A percentile compares a stretch with the other conserved stretches of the same genome.
These are phyloP conservation scores for Spinibarbus caldwelli DNA, from an alignment of 2,797 vertebrate genomes.

Conservation along the genomic window DNA sequence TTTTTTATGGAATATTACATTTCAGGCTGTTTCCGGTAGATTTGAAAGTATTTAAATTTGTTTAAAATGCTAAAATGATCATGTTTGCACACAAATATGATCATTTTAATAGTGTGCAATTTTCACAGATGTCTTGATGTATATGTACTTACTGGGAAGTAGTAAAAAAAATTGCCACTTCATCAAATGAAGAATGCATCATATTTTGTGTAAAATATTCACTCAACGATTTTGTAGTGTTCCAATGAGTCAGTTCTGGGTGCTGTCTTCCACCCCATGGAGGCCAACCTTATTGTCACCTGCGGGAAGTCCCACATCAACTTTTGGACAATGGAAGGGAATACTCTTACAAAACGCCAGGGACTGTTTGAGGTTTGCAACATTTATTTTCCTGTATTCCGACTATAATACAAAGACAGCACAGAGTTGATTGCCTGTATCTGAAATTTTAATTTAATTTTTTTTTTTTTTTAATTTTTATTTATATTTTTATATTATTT, in stretches of 20 bases:
- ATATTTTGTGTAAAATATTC: constrained; percentile 27
- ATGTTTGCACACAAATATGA: neutral
- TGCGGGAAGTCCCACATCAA: constrained; percentile 91
- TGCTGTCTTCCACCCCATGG: constrained; percentile 88
- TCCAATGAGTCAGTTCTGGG: constrained; percentile 87
- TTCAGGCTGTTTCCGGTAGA: neutral
- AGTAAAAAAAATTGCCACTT: neutral
- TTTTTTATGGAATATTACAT: neutral
- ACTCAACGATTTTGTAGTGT: constrained; percentile 47
- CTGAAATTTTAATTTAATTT: neutral
- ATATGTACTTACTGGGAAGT: neutral
- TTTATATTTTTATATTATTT: no score
- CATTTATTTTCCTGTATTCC: neutral
- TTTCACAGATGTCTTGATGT: neutral
- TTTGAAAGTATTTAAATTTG: neutral
- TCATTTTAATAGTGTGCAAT: neutral
- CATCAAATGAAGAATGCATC: neutral
- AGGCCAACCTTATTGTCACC: constrained; percentile 86
- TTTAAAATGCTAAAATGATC: neutral
- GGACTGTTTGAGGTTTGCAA: constrained; percentile 88
- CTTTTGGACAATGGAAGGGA: constrained; percentile 89
- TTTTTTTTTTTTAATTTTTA: neutral
- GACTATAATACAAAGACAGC: neutral
- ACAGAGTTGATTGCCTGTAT: neutral
- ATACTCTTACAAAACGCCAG: constrained; percentile 85